Conservation (phyloP, 2,888 invertebrate species). For the Drosophila macrospina region DNA sequence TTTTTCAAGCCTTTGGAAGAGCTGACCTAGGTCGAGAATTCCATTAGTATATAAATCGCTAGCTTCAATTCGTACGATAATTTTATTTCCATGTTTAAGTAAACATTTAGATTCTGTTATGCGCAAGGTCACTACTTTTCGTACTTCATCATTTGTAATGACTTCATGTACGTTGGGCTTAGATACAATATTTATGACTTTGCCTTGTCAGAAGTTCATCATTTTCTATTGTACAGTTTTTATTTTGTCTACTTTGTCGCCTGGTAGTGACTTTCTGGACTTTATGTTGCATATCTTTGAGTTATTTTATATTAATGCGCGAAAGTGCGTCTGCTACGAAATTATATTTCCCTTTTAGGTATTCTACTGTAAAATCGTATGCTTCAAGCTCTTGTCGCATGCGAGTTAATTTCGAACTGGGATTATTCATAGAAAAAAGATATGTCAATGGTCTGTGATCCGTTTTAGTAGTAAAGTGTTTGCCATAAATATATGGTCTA, state of each 20-base stretch:
- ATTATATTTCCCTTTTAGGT: constrained; percentile 6
- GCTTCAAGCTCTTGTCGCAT: constrained; percentile 1
- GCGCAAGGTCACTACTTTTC: constrained; percentile 3
- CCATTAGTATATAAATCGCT: constrained; percentile 17
- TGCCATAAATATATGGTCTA: constrained; percentile 22
- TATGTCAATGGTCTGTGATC: constrained; percentile 17
- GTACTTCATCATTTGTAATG: constrained; percentile 1
- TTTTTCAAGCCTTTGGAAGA: constrained; percentile 6
- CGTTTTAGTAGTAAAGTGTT: constrained; percentile 18
- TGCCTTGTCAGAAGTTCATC: constrained; percentile 18
- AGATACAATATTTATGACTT: constrained; percentile 9
- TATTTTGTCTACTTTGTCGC: constrained; percentile 12
- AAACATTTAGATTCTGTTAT: constrained; percentile 3
- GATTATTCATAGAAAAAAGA: constrained; percentile 26
- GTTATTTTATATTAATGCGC: constrained; percentile 12
- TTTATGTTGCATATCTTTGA: constrained; percentile 13
- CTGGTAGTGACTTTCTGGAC: constrained; percentile 24
- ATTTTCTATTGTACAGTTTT: constrained; percentile 21
- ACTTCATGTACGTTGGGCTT: constrained; percentile 24
- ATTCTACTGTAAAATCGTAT: neutral
- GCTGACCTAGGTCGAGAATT: constrained; percentile 14
- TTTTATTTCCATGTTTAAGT: neutral
- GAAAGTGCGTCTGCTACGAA: constrained; percentile 24
- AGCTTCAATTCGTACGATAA: constrained; percentile 18
- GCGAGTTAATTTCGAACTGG: constrained; percentile 19